These are phyloP conservation scores for Anthrax anthrax DNA, from an alignment of 2,888 invertebrate species.

Conservation along the genomic window DNA sequence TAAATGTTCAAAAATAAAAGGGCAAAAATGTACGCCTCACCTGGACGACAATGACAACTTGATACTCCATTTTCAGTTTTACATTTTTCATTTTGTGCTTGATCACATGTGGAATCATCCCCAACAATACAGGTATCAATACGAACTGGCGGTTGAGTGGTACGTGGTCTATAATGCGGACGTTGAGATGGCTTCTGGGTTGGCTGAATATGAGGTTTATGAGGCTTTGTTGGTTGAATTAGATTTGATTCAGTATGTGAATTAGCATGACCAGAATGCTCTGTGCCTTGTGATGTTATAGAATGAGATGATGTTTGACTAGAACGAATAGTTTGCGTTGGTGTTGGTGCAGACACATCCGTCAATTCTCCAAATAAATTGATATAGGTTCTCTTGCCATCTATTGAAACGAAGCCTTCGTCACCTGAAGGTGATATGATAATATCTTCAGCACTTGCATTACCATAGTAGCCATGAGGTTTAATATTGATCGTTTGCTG, in stretches of 20 bases:
- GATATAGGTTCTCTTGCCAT: conserved; percentile 78
- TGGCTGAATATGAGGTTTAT: conserved; percentile 41
- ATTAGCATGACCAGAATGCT: conserved; percentile 41
- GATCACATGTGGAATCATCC: conserved; percentile 80
- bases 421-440: conserved; percentile 67
- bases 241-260: conserved; percentile 44
- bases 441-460: conserved; percentile 41
- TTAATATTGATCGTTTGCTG: conserved; percentile 34
- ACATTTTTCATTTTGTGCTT: conserved; percentile 75
- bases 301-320: conserved; percentile 12
- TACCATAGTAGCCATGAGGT: conserved; percentile 28
- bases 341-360: conserved; percentile 29
- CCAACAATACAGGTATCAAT: conserved; percentile 92
- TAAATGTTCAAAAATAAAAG: not conserved
- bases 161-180: conserved; percentile 42
- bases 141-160: conserved; percentile 37
- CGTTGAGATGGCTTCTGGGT: conserved; percentile 43
- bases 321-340: conserved; percentile 25
- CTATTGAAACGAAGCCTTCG: conserved; percentile 80
- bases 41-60: conserved; percentile 76
- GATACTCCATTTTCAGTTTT: conserved; percentile 75
- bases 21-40: conserved; percentile 20
- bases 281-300: conserved; percentile 30
- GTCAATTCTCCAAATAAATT: conserved; percentile 60
- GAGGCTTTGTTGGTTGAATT: conserved; percentile 38